These are phyloP conservation scores for Cheilosia pagana DNA, from an alignment of 2,888 invertebrate species.

Conservation along the genomic window DNA sequence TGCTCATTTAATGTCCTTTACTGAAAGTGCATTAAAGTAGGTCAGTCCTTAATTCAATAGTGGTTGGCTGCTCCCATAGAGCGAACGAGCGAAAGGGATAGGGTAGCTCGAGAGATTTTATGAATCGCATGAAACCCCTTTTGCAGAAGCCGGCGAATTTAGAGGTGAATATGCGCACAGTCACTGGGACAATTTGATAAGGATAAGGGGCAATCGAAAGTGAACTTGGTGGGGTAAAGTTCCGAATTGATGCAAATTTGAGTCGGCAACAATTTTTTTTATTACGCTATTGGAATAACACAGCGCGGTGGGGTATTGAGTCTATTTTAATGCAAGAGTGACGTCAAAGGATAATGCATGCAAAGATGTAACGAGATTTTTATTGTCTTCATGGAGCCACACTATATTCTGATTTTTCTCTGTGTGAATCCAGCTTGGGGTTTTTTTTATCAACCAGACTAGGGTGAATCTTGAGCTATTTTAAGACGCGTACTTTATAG, in stretches of 20 bases:
- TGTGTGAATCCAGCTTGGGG: no score
- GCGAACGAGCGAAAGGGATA: slow-evolving; percentile 4
- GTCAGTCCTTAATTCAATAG: slow-evolving; percentile 71
- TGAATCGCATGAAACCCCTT: slow-evolving; percentile 44
- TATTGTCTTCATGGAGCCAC: not conserved
- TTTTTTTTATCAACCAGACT: no score
- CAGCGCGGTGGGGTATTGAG: not conserved
- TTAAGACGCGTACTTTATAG: no score
- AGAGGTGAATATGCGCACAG: slow-evolving; percentile 46
- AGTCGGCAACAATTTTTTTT: not conserved
- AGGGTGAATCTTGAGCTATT: no score
- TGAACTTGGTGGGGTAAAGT: slow-evolving; percentile 2
- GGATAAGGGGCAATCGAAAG: slow-evolving; percentile 16
- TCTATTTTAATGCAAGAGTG: slow-evolving; percentile 10
- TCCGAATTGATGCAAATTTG: slow-evolving; percentile 30
- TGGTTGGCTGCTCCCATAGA: slow-evolving; percentile 17
- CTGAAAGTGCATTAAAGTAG: slow-evolving; percentile 67
- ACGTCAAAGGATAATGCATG: slow-evolving; percentile 11
- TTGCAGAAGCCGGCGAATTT: slow-evolving; percentile 64
- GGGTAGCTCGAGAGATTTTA: slow-evolving; percentile 19
- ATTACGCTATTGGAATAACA: not conserved
- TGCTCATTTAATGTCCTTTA: slow-evolving; percentile 42
- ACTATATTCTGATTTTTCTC: no score
- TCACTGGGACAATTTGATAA: slow-evolving; percentile 6
- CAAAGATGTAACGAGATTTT: not conserved